Conservation (phyloP, 2,888 invertebrate species). For the Mythimna pallens region DNA sequence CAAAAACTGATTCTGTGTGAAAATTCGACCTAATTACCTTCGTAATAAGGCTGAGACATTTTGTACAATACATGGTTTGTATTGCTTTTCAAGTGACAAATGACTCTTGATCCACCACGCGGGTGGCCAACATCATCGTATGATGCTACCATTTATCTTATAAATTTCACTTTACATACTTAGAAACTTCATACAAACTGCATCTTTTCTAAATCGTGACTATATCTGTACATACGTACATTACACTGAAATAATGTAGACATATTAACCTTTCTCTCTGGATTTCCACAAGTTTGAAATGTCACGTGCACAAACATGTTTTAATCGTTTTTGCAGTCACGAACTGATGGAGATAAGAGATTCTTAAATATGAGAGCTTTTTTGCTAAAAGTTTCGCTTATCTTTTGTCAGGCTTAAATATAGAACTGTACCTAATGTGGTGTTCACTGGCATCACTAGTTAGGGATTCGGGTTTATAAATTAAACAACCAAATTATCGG, state of each 20-base stretch:
- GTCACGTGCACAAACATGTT: conserved; percentile 69
- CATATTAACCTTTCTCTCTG: conserved; percentile 79
- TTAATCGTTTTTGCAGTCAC: conserved; percentile 69
- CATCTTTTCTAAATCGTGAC: conserved; percentile 78
- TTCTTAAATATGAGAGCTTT: conserved; percentile 23
- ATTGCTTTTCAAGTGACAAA: conserved; percentile 78
- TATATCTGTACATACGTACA: conserved; percentile 47
- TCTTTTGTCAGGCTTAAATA: neutral
- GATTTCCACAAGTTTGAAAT: conserved; percentile 77
- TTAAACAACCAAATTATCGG: too few relatives aligned
- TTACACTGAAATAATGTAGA: conserved; percentile 63
- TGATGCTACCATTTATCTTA: conserved; percentile 79
- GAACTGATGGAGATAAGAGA: conserved; percentile 58
- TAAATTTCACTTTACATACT: conserved; percentile 80
- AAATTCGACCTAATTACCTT: conserved; percentile 40
- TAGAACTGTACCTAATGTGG: conserved; percentile 11
- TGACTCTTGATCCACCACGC: conserved; percentile 70
- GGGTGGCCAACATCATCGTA: conserved; percentile 80
- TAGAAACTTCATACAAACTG: conserved; percentile 63
- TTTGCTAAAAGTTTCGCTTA: conserved; percentile 36
- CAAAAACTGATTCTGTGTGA: neutral
- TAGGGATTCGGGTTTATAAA: too few relatives aligned
- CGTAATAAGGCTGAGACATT: conserved; percentile 27
- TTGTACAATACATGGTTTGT: conserved; percentile 29
- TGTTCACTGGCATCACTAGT: too few relatives aligned